Conservation (phyloP, 2,797 vertebrate species). For the Myotis myotis region DNA sequence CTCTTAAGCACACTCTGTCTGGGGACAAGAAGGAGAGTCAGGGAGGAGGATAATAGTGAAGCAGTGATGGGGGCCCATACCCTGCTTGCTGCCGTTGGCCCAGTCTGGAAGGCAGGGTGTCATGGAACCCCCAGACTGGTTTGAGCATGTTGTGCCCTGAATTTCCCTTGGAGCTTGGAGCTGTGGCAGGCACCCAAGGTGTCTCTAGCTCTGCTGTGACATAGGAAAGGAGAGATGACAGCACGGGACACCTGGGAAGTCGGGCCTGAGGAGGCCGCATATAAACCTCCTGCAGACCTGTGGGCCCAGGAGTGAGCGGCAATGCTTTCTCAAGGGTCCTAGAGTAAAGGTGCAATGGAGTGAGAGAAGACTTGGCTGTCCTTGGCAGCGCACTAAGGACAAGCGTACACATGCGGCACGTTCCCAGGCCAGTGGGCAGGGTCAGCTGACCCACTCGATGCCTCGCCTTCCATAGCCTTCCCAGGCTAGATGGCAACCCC, state of each 20-base stretch:
- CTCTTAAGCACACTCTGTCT: not conserved
- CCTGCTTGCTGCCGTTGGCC: not conserved
- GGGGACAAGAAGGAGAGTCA: not conserved
- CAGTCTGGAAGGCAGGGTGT: not conserved
- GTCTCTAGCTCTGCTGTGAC: not conserved
- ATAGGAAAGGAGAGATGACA: not conserved
- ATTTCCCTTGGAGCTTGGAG: not conserved
- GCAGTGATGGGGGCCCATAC: too few species aligned
- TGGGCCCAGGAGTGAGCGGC: fast-evolving
- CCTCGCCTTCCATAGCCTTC: not conserved
- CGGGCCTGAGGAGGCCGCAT: not conserved
- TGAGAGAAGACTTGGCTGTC: not conserved
- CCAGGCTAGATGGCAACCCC: not conserved
- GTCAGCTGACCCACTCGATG: not conserved
- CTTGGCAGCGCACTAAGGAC: not conserved
- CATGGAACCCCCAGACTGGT: fast-evolving
- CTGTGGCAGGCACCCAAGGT: not conserved
- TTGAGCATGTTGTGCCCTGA: not conserved
- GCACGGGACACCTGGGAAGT: not conserved
- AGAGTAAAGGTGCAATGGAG: not conserved
- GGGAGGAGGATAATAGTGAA: not conserved
- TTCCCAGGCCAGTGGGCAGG: too few species aligned
- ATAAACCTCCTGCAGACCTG: not conserved
- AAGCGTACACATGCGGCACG: too few species aligned
- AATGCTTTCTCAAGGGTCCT: not conserved